Evolutionary conservation across 1,140 invertebrate genomes (phyloP).

Genomic region (Drosophila malerkotliana): DNA sequence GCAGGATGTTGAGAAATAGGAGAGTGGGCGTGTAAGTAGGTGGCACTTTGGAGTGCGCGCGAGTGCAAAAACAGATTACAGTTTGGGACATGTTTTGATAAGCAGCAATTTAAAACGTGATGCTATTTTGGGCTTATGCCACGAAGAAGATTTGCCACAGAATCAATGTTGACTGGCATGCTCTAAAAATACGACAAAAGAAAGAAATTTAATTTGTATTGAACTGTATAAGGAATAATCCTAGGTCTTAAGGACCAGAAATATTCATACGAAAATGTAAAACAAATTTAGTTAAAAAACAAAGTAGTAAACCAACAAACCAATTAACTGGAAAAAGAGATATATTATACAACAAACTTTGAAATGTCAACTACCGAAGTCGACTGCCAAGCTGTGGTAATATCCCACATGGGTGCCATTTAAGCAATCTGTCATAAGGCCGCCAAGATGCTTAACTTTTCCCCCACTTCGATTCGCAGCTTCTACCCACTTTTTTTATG

Average conservation of each 20-base stretch:
- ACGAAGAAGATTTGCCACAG: slow-evolving; percentile 25
- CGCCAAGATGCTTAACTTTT: slow-evolving; percentile 78
- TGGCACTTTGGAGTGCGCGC: slow-evolving; percentile 45
- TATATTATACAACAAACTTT: slow-evolving; percentile 1
- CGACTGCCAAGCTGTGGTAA: slow-evolving; percentile 27
- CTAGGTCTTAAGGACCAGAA: neutral
- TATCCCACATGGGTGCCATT: slow-evolving; percentile 73
- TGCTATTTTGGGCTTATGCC: slow-evolving; percentile 76
- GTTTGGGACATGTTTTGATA: slow-evolving; percentile 81
- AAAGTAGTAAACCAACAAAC: slow-evolving; percentile 35
- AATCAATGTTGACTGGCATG: slow-evolving; percentile 27
- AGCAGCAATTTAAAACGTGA: slow-evolving; percentile 83
- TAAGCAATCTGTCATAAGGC: slow-evolving; percentile 76
- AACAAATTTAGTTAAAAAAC: slow-evolving; percentile 3
- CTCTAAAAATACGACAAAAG: slow-evolving; percentile 5
- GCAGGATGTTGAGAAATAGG: slow-evolving; percentile 4
- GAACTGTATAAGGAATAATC: neutral
- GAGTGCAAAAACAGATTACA: slow-evolving; percentile 79
- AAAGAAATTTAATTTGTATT: neutral
- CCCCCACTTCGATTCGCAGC: slow-evolving; percentile 16
- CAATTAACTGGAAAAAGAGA: slow-evolving; percentile 52
- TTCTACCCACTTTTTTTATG: slow-evolving; percentile 55
- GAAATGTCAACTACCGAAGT: slow-evolving; percentile 36
- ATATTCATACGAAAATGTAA: neutral
- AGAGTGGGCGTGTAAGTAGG: neutral